Base-by-base conservation (phyloP, 2,797 vertebrate species). In the Perodicticus potto region DNA sequence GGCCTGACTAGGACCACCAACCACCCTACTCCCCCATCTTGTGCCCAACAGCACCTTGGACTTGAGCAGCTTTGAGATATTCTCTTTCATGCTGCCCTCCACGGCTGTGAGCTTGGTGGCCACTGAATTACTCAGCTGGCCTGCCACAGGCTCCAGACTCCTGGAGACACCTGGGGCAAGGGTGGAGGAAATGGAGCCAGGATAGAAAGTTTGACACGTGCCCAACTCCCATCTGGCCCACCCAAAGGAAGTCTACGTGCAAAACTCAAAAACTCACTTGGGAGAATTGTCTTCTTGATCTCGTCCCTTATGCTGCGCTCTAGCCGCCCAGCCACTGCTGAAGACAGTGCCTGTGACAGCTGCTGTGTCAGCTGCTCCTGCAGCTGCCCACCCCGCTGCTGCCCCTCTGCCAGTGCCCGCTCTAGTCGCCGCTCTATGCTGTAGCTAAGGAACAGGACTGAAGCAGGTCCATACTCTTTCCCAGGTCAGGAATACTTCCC, bases 221-320 rank as follows among this genome's bases (percentile, higher is more conserved):
- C 22, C 11, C 25, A 32, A 49, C 5, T 69, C 1, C 59, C 37
- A 76, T n/a, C 55, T 45, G 37, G 77, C 45, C 87, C 45, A 23
- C 59, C 86, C 27, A 19, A 90, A 94, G 12, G 70, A 37, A 80
- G 27, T 9, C 13, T 61, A 0, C 57, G 61, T 43, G 45, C 45
- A 91, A 32, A 80, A 98, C 99, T 99, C 98, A 99, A 91, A 32
- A 80, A 98, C 99, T 99, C 98, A 99, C 99, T 99, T 63, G 98
- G 99, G 25, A 99, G 99, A 49, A 99, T 98, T 0, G 98, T 99
- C 98, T 99, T 99, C 98, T 99, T 99, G 98, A 99, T 99, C 97
- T 99, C 99, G 0, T 99, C 99, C 0, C 99, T 99, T 9, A 99
- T 86, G 59, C 99, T 99, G 95, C 99, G 99, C 97, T 99, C 99